phyloP scores from a whole-genome alignment of 2,113 vertebrate species.

The Ceuthmochares aereus region DNA sequence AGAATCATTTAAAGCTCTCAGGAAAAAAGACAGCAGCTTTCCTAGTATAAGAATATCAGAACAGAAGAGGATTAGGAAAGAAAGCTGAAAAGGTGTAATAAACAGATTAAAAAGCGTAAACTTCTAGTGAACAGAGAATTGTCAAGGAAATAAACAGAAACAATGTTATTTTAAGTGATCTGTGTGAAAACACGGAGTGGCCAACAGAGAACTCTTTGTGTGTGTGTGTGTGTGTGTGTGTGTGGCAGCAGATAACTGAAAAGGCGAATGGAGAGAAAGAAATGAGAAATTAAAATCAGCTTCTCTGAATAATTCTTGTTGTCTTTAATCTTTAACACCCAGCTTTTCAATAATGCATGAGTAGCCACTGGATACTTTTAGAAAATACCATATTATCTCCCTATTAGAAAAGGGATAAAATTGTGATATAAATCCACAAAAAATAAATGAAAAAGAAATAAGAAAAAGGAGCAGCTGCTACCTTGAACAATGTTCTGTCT shows the following conservation, averaged over 20 bases:
- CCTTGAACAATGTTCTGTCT: background rate
- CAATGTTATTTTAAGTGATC: background rate
- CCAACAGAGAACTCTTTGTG: background rate
- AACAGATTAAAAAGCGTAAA: conserved; percentile 11
- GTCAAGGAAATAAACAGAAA: background rate
- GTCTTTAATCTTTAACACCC: conserved; percentile 10
- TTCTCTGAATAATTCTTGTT: background rate
- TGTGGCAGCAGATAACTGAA: background rate
- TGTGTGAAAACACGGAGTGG: background rate
- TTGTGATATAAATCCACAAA: background rate
- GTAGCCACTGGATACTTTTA: background rate
- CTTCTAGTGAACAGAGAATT: background rate
- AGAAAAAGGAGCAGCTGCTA: background rate
- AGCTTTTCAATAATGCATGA: conserved; percentile 20
- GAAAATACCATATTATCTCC: background rate
- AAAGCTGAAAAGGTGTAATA: background rate
- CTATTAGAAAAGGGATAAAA: background rate
- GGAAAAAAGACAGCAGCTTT: background rate
- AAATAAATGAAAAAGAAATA: background rate
- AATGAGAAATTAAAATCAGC: background rate
- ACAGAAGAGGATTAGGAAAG: background rate
- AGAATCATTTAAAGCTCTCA: background rate
- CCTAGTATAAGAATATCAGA: background rate
- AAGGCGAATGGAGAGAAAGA: background rate
- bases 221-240: background rate